A percentile compares a stretch with the other conserved stretches of the same genome.
Conservation (phyloP, 2,888 invertebrate genomes). For the Microctonus aethiopoides region DNA sequence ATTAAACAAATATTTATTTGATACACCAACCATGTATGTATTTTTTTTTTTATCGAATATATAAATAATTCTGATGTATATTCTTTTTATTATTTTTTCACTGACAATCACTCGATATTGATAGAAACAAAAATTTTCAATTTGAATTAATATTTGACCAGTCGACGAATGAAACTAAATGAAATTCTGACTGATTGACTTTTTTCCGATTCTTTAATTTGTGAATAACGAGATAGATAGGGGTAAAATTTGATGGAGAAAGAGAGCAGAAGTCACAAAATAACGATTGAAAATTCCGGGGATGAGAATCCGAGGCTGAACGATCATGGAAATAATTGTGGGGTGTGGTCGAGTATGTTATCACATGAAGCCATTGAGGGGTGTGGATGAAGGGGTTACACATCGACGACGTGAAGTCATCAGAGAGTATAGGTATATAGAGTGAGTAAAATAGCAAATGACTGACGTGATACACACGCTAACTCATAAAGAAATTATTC, state of each 20-base stretch:
- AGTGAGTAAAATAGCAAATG: background rate
- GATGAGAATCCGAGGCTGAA: background rate
- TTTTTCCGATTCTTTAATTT: background rate
- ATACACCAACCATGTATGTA: background rate
- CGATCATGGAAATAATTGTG: constrained; percentile 14
- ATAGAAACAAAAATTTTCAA: background rate
- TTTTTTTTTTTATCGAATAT: background rate
- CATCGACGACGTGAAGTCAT: background rate
- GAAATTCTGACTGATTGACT: background rate
- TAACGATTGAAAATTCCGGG: constrained; percentile 10
- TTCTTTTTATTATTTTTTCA: background rate
- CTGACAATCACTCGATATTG: background rate
- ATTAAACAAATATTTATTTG: background rate
- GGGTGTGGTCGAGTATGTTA: constrained; percentile 1
- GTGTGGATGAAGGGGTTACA: background rate
- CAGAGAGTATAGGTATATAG: background rate
- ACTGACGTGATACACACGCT: background rate
- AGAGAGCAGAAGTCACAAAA: background rate
- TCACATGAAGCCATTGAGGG: background rate
- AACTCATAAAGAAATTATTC: constrained; percentile 32
- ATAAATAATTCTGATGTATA: no score
- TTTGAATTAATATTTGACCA: background rate
- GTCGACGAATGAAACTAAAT: constrained; percentile 4
- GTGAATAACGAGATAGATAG: background rate
- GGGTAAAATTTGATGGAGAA: no score